Conservation (phyloP, 2,113 vertebrate genomes). For the Mola mola region DNA sequence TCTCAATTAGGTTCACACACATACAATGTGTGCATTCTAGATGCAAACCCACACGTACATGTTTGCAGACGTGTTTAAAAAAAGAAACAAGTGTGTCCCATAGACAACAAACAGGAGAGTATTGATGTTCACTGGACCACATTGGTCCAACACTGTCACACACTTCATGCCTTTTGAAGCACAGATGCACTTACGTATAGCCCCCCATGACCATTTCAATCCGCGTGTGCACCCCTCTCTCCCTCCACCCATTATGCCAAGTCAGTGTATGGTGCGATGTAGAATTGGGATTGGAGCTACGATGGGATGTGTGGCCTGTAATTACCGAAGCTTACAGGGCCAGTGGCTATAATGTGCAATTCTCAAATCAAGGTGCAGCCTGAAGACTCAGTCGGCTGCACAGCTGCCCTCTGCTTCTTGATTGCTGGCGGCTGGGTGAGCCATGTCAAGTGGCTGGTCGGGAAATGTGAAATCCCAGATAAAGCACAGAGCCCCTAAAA, state of each 20-base stretch:
- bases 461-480: constrained; percentile 82
- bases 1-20: constrained; percentile 79
- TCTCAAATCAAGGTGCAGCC: constrained; percentile 77
- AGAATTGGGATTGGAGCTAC: constrained; percentile 44
- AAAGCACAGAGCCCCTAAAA: constrained; percentile 77
- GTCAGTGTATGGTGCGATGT: constrained; percentile 59
- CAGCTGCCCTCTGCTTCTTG: constrained; percentile 61
- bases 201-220: constrained; percentile 49
- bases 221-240: constrained; percentile 20
- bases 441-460: constrained; percentile 76
- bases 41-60: constrained; percentile 22
- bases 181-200: constrained; percentile 48
- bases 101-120: neutral
- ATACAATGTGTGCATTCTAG: constrained; percentile 51
- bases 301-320: constrained; percentile 73
- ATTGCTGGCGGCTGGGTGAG: constrained; percentile 75
- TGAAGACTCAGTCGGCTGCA: constrained; percentile 54
- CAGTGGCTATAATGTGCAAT: constrained; percentile 70
- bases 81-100: constrained; percentile 30
- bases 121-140: constrained; percentile 9
- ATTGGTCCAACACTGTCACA: constrained; percentile 22
- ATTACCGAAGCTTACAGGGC: constrained; percentile 74
- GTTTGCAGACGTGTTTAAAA: constrained; percentile 5
- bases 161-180: constrained; percentile 45
- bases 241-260: constrained; percentile 57